phyloP scores from a whole-genome alignment of 2,113 vertebrate species.

The Asarcornis scutulata region DNA sequence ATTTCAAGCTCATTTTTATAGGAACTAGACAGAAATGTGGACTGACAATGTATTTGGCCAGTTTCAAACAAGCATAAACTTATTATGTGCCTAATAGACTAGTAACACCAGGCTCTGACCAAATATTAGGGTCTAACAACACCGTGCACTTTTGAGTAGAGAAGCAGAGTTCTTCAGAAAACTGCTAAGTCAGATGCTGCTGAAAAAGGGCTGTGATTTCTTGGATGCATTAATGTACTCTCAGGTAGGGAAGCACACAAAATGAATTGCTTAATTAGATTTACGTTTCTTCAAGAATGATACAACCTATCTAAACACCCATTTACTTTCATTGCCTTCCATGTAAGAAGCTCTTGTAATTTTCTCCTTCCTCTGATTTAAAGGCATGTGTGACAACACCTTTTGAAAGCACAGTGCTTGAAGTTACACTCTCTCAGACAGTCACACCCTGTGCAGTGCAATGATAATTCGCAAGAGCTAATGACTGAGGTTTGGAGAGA shows the following conservation, averaged over 20 bases:
- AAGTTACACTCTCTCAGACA: background rate
- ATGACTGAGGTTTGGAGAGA: background rate
- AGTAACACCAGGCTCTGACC: background rate
- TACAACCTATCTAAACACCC: background rate
- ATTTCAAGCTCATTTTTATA: background rate
- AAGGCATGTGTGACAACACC: background rate
- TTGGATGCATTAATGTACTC: background rate
- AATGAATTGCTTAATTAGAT: background rate
- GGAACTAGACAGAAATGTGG: background rate
- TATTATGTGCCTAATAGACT: background rate
- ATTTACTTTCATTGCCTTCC: background rate
- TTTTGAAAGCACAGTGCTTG: background rate
- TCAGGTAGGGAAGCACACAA: background rate
- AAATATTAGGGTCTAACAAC: background rate
- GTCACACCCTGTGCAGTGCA: too few relatives aligned
- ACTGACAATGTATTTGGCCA: background rate
- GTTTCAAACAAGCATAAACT: background rate
- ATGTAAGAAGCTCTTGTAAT: background rate
- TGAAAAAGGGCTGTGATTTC: background rate
- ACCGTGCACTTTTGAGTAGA: background rate
- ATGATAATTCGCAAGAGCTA: background rate
- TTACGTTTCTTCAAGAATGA: background rate
- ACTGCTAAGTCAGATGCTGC: background rate
- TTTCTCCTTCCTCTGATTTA: background rate
- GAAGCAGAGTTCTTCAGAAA: background rate